Evolutionary conservation across 2,888 invertebrate species (phyloP).

Genomic region (Cylindroiulus punctatus): DNA sequence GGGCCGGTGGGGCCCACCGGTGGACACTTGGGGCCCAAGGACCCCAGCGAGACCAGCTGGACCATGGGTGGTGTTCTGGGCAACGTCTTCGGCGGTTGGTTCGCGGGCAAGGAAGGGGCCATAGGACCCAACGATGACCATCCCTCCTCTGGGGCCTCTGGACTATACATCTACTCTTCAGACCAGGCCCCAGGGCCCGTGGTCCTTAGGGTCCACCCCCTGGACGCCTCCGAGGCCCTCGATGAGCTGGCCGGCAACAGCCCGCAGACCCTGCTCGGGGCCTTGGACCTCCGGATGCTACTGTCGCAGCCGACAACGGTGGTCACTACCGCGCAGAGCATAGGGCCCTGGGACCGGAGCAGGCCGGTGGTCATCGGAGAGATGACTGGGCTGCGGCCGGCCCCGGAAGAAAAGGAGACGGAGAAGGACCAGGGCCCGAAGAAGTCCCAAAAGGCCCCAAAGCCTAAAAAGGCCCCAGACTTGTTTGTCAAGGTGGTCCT

Average conservation of each 20-base stretch:
- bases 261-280: neutral
- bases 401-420: neutral
- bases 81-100: neutral
- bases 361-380: neutral
- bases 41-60: neutral
- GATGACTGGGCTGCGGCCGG: neutral
- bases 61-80: neutral
- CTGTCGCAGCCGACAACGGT: conserved; percentile 31
- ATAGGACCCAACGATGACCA: neutral
- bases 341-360: neutral
- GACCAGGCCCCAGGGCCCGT: neutral
- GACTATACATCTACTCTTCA: neutral
- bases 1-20: no score
- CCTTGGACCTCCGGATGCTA: neutral
- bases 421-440: neutral
- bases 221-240: neutral
- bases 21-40: no score
- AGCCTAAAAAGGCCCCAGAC: no score
- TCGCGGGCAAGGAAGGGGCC: neutral
- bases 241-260: neutral
- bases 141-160: neutral
- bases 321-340: neutral
- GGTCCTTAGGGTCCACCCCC: neutral
- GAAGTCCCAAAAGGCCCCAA: neutral
- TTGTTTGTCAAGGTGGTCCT: conserved; percentile 35